Base-by-base conservation (phyloP, 2,888 invertebrate species). In the Ethmia dodecea region DNA sequence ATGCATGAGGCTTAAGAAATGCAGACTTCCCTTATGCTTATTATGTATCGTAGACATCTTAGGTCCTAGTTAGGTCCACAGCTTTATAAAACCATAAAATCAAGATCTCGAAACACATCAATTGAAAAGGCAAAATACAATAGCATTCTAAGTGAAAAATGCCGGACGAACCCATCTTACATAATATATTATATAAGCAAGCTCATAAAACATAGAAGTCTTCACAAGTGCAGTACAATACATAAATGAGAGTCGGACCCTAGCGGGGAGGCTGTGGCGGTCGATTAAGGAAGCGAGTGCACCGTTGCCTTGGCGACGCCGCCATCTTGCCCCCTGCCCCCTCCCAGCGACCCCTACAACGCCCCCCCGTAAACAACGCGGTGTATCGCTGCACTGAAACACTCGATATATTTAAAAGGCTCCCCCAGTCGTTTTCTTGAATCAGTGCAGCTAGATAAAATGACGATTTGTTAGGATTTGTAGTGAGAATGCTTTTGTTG, bases 221-320 rank as follows among this genome's bases (percentile, higher is more conserved):
- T 40, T 54, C 52, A 46, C 59, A 69, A 76, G 73, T 83, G 81
- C 80, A 84, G 71, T 79, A 80, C 76, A 73, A 79, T 78, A 80
- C 63, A 81, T 80, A 80, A 78, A 75, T 71, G 79, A 71, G 65
- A 62, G 56, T 52, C 59, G 57, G 55, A 55, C 59, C 56, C 60
- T 52, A 56, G 58, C 55, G 31, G 35, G 68, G 62, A 68, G 76
- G 70, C 64, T 72, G 72, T 72, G 73, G 71, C 83, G 84, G 84
- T 86, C 84, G 84, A 86, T 84, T 81, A 86, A 84, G 83, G 84
- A 86, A 84, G 83, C 76, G 72, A 83, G 71, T 84, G 84, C 84
- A 86, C 60, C 78, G 84, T 86, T 83, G 78, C 80, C 81, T 69
- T 74, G 77, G 62, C 68, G 65, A 84, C 84, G 80, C 56, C 79